Evolutionary conservation across 2,113 vertebrate species (phyloP).

Genomic region (Macroglossus sobrinus): DNA sequence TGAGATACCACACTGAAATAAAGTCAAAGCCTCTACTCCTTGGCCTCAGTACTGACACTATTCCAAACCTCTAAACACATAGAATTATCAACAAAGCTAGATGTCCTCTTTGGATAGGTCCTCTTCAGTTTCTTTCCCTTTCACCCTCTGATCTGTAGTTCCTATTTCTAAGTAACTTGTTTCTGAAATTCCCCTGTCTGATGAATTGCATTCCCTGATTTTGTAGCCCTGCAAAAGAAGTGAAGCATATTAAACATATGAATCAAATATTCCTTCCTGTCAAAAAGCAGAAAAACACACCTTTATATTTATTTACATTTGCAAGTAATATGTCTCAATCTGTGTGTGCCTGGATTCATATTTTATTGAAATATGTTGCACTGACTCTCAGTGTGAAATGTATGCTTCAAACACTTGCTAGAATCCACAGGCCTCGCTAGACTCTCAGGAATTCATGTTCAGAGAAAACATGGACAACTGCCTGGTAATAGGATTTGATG

Average conservation of each 20-base stretch:
- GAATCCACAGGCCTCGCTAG: neutral
- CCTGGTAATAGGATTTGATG: neutral
- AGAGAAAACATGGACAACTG: neutral
- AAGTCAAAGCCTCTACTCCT: neutral
- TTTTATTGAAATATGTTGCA: slow-evolving; percentile 45
- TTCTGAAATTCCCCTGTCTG: slow-evolving; percentile 31
- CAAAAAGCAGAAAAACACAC: slow-evolving; percentile 54
- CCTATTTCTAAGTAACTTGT: slow-evolving; percentile 34
- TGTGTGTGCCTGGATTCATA: slow-evolving; percentile 1
- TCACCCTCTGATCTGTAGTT: neutral
- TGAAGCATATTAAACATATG: slow-evolving; percentile 68
- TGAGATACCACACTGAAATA: neutral
- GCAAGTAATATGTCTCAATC: slow-evolving; percentile 53
- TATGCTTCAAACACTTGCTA: neutral
- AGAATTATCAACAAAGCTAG: neutral
- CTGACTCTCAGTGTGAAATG: neutral
- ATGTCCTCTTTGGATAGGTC: neutral
- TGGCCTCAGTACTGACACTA: neutral
- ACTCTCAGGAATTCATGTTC: neutral
- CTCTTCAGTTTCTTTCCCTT: neutral
- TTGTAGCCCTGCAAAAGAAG: slow-evolving; percentile 27
- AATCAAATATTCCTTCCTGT: slow-evolving; percentile 71
- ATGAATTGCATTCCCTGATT: slow-evolving; percentile 41
- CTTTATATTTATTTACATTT: slow-evolving; percentile 72
- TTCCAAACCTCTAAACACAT: neutral